A percentile compares a stretch with the other conserved stretches of the same genome.
phyloP scores from a whole-genome alignment of 2,797 vertebrate genomes.

The Takifugu rubripes region DNA sequence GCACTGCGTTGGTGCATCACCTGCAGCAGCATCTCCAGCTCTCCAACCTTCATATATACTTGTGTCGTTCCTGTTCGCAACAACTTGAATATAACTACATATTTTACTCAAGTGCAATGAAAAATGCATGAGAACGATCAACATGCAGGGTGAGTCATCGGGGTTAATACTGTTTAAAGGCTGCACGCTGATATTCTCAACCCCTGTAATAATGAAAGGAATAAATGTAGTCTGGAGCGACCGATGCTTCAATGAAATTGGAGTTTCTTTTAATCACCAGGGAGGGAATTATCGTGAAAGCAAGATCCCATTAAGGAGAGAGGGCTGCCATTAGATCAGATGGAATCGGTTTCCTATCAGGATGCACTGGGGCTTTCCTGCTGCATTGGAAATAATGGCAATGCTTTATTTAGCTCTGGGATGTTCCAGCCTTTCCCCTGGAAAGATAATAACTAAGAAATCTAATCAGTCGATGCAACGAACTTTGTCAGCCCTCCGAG shows the following conservation, averaged over 20 bases:
- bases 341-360: conserved; percentile 14
- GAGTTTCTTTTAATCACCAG: conserved; percentile 31
- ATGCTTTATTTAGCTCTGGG: conserved; percentile 6
- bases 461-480: too few species aligned
- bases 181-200: conserved; percentile 1
- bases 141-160: conserved; percentile 12
- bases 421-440: neutral
- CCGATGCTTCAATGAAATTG: conserved; percentile 16
- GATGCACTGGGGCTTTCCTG: conserved; percentile 13
- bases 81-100: neutral
- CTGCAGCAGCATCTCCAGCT: neutral
- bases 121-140: neutral
- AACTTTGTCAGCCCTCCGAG: too few species aligned
- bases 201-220: conserved; percentile 8
- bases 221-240: conserved; percentile 9
- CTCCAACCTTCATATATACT: too few species aligned
- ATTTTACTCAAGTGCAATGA: conserved; percentile 3
- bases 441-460: too few species aligned
- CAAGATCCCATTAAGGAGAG: conserved; percentile 32
- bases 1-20: neutral
- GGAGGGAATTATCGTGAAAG: conserved; percentile 29
- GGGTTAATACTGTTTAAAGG: conserved; percentile 20
- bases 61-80: neutral
- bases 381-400: conserved; percentile 4
- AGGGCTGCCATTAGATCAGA: conserved; percentile 22